phyloP scores from a whole-genome alignment of 1,140 invertebrate species.

The Stegodyphus mimosarum region DNA sequence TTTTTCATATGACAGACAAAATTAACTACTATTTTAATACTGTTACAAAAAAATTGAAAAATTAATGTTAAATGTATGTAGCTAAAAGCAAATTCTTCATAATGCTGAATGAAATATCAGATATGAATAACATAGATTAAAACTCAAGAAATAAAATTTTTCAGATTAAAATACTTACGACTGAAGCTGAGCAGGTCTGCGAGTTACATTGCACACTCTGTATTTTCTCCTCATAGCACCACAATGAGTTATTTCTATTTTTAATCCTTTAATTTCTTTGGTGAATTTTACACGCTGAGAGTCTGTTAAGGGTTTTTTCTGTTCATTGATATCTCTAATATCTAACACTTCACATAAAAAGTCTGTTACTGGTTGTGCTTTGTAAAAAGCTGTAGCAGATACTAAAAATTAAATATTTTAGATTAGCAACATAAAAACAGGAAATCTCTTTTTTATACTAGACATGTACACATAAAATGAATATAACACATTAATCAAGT shows the following conservation, averaged over 20 bases:
- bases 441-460: too few relatives aligned
- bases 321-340: constrained; percentile 95
- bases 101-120: too few relatives aligned
- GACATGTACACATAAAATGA: background rate
- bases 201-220: constrained; percentile 98
- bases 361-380: constrained; percentile 99
- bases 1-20: too few relatives aligned
- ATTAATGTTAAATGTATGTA: too few relatives aligned
- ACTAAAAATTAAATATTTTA: constrained; percentile 68
- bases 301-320: constrained; percentile 95
- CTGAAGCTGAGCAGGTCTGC: constrained; percentile 98
- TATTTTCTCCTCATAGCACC: constrained; percentile 99
- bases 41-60: too few relatives aligned
- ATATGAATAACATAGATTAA: too few relatives aligned
- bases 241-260: constrained; percentile 99
- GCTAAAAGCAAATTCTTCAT: too few relatives aligned
- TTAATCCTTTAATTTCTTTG: constrained; percentile 99
- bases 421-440: background rate
- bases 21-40: too few relatives aligned
- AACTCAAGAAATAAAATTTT: too few relatives aligned
- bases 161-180: constrained; percentile 64
- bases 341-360: constrained; percentile 99
- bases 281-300: constrained; percentile 99
- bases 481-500: background rate
- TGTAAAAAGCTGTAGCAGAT: constrained; percentile 99